These are phyloP conservation scores for Daphoenositta chrysoptera DNA, from an alignment of 2,113 vertebrate species.

Conservation along the genomic window DNA sequence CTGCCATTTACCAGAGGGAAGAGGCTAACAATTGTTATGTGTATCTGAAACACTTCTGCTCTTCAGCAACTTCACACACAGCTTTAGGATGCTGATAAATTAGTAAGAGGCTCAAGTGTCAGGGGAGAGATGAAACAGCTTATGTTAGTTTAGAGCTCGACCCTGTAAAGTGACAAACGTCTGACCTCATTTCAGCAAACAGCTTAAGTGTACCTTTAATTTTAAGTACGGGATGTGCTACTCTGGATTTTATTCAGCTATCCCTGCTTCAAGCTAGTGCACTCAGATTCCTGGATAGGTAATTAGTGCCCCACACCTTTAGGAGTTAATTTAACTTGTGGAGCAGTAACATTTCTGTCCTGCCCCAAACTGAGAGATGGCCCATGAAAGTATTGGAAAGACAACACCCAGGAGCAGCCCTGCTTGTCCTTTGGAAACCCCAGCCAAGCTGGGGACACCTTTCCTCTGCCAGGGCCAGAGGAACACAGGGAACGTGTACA, in stretches of 20 bases:
- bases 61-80: conserved; percentile 30
- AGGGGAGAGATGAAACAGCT: conserved; percentile 58
- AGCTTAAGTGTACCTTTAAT: conserved; percentile 34
- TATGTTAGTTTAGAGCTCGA: conserved; percentile 52
- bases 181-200: conserved; percentile 44
- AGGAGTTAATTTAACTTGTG: background rate
- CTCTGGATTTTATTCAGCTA: background rate
- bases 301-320: background rate
- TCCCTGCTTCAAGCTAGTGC: background rate
- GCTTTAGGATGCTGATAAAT: conserved; percentile 58
- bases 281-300: background rate
- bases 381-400: background rate
- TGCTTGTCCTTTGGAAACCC: background rate
- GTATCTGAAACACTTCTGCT: conserved; percentile 36
- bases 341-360: background rate
- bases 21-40: conserved; percentile 51
- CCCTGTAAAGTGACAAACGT: background rate
- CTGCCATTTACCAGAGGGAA: conserved; percentile 58
- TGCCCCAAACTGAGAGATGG: background rate
- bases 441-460: background rate
- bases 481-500: background rate
- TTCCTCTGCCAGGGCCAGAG: background rate
- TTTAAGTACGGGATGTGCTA: background rate
- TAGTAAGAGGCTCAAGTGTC: conserved; percentile 37
- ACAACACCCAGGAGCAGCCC: background rate